These are phyloP conservation scores for Priocnemis perturbator DNA, from an alignment of 2,888 invertebrate genomes.

Conservation along the genomic window DNA sequence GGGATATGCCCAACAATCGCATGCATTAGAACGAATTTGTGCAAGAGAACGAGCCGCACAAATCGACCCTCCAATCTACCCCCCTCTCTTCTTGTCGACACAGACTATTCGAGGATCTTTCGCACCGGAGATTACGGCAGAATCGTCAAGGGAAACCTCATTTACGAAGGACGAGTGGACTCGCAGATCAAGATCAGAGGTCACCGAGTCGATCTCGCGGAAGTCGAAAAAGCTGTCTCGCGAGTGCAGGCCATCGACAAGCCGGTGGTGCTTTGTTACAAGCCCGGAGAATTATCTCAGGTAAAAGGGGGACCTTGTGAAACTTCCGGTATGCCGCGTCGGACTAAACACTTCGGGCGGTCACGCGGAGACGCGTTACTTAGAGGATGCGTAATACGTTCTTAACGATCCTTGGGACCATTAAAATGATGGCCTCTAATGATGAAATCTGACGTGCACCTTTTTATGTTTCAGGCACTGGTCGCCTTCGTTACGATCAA, in stretches of 20 bases:
- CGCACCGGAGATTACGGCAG: slow-evolving; percentile 91
- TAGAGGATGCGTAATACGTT: no score
- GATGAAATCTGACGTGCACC: slow-evolving; percentile 1
- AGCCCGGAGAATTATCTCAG: slow-evolving; percentile 80
- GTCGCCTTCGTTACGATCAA: slow-evolving; percentile 80
- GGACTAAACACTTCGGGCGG: slow-evolving; percentile 2
- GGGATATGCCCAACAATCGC: no score
- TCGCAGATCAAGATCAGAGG: slow-evolving; percentile 92
- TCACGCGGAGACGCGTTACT: no score
- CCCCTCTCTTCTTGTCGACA: no score
- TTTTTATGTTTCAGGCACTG: slow-evolving; percentile 79
- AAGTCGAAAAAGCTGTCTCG: slow-evolving; percentile 86
- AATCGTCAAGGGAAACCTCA: slow-evolving; percentile 80
- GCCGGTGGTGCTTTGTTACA: slow-evolving; percentile 87
- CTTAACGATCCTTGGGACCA: no score
- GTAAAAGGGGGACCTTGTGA: slow-evolving; percentile 59
- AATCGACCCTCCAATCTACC: no score
- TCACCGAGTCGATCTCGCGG: slow-evolving; percentile 89
- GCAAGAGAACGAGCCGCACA: no score
- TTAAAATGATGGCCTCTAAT: no score
- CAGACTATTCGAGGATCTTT: slow-evolving; percentile 85
- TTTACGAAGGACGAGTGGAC: slow-evolving; percentile 90
- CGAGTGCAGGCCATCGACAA: slow-evolving; percentile 83
- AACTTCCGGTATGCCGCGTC: background rate
- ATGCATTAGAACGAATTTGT: no score